Conservation (phyloP, 1,140 invertebrate genomes). For the Andricus grossulariae region DNA sequence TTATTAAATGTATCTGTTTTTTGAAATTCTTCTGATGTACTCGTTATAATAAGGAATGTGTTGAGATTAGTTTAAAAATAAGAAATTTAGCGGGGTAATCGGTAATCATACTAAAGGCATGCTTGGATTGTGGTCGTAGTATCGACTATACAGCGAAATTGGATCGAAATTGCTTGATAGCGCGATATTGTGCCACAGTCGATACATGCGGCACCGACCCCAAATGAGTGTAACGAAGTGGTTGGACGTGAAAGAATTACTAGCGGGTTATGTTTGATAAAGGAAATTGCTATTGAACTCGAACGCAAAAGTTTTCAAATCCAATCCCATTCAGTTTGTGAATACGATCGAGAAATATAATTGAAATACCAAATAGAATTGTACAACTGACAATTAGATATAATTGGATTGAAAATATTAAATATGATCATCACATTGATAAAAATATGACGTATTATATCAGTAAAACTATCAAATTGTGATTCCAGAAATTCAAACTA, state of each 20-base stretch:
- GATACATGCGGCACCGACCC: slow-evolving; percentile 2
- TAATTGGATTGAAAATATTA: no score
- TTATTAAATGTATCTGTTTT: no score
- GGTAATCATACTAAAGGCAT: slow-evolving; percentile 16
- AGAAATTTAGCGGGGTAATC: slow-evolving; percentile 17
- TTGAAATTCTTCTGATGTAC: no score
- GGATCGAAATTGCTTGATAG: slow-evolving; percentile 29
- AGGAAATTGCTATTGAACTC: not conserved
- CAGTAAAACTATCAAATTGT: no score
- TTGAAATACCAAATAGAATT: no score
- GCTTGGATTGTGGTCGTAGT: slow-evolving; percentile 14
- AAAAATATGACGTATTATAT: no score
- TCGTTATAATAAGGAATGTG: not conserved
- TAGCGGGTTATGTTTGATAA: not conserved
- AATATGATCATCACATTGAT: no score
- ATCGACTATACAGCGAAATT: slow-evolving; percentile 18
- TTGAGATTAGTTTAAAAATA: slow-evolving; percentile 1
- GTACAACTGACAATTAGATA: no score
- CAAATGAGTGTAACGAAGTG: slow-evolving; percentile 16
- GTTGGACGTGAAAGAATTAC: slow-evolving; percentile 15
- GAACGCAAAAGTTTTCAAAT: not conserved
- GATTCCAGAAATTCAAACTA: no score
- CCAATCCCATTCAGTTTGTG: not conserved
- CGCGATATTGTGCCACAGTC: slow-evolving; percentile 17
- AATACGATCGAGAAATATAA: no score